phyloP scores from a whole-genome alignment of 1,140 invertebrate genomes.

The Drosophila ercepeae region DNA sequence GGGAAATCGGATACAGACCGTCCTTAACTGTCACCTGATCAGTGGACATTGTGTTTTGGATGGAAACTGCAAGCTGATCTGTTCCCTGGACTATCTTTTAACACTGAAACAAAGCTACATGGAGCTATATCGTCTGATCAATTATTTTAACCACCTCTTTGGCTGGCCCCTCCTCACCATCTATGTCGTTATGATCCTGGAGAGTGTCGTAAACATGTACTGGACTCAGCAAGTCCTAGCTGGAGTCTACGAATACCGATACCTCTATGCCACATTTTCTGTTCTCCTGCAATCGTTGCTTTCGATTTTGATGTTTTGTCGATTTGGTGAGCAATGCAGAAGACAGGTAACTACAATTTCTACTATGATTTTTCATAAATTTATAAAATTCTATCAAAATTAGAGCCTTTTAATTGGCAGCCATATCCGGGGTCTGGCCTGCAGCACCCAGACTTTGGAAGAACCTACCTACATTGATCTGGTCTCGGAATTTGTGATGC shows the following conservation, averaged over 20 bases:
- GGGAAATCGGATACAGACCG: slow-evolving; percentile 22
- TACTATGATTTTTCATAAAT: too few relatives aligned
- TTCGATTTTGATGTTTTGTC: slow-evolving; percentile 46
- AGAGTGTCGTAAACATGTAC: slow-evolving; percentile 62
- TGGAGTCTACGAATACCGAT: slow-evolving; percentile 31
- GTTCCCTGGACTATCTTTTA: slow-evolving; percentile 60
- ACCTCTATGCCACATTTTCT: slow-evolving; percentile 30
- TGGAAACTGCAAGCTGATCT: slow-evolving; percentile 38
- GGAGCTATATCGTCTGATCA: slow-evolving; percentile 48
- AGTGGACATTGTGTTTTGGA: slow-evolving; percentile 30
- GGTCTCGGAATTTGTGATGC: slow-evolving; percentile 55
- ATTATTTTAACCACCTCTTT: slow-evolving; percentile 47
- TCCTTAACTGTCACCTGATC: slow-evolving; percentile 33
- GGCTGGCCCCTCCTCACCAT: slow-evolving; percentile 62
- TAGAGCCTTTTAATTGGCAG: slow-evolving; percentile 57
- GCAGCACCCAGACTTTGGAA: slow-evolving; percentile 7
- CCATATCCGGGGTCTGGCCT: slow-evolving; percentile 46
- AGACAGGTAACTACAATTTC: slow-evolving; percentile 40
- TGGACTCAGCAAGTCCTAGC: slow-evolving; percentile 53
- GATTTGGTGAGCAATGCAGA: slow-evolving; percentile 56
- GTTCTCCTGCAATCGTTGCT: slow-evolving; percentile 31
- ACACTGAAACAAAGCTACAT: slow-evolving; percentile 58
- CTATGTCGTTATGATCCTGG: slow-evolving; percentile 64
- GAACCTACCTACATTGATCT: slow-evolving; percentile 47
- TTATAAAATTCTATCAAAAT: not conserved